Evolutionary conservation across 2,797 vertebrate genomes (phyloP).

Genomic region (Enteromius afrohamiltoni): DNA sequence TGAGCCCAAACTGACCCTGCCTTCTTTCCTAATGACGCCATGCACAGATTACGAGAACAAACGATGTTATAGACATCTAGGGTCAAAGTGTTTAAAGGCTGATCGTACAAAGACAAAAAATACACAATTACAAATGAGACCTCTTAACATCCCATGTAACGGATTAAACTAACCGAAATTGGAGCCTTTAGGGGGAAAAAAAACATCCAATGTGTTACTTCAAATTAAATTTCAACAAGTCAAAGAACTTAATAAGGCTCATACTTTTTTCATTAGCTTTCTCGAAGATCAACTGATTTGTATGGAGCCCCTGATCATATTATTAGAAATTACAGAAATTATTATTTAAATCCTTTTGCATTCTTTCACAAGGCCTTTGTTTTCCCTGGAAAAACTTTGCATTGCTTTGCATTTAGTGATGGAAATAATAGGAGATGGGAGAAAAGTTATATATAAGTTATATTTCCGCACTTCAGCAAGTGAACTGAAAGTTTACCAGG

Average conservation of each 20-base stretch:
- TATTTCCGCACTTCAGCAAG: background rate
- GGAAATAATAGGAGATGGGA: background rate
- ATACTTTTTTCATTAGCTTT: background rate
- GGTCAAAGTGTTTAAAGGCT: background rate
- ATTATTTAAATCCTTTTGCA: background rate
- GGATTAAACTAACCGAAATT: background rate
- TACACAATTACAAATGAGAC: too few species aligned
- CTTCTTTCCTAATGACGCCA: background rate
- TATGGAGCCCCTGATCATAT: background rate
- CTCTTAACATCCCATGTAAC: background rate
- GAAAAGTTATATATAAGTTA: background rate
- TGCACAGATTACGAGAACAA: background rate
- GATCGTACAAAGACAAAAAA: background rate
- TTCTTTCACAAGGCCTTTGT: background rate
- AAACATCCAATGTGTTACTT: background rate
- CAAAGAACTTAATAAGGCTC: background rate
- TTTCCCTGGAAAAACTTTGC: background rate
- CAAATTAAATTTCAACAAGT: background rate
- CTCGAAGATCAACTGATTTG: background rate
- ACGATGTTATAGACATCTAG: constrained; percentile 17
- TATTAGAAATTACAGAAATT: background rate
- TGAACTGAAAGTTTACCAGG: background rate
- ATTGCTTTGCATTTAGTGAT: background rate
- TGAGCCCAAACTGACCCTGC: constrained; percentile 26
- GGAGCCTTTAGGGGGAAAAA: background rate